Conservation (phyloP, 2,113 vertebrate species). For the Myodes glareolus region DNA sequence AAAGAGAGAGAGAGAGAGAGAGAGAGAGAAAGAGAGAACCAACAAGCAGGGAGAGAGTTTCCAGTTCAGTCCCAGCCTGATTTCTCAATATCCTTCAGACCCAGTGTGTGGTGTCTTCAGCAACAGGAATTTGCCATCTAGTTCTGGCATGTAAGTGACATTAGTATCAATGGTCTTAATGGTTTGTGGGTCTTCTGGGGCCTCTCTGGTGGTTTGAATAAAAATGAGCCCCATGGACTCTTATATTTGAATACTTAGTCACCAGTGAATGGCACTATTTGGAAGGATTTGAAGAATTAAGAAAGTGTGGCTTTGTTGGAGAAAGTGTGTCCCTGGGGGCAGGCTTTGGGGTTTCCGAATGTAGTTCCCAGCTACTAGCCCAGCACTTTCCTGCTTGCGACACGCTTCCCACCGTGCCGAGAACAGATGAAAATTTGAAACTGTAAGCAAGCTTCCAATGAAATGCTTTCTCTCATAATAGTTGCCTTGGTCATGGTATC, state of each 20-base stretch:
- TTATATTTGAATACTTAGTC: background rate
- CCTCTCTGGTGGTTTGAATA: background rate
- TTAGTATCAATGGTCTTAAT: background rate
- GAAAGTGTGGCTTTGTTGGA: background rate
- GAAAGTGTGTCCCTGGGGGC: too few relatives aligned
- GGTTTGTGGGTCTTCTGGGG: background rate
- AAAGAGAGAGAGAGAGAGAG: too few relatives aligned
- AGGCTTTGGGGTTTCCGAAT: background rate
- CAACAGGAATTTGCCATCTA: background rate
- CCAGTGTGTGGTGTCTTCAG: background rate
- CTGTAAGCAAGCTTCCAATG: background rate
- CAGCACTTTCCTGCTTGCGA: background rate
- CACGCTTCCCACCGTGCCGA: background rate
- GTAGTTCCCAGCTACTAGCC: background rate
- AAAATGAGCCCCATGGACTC: background rate
- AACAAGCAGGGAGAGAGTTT: background rate
- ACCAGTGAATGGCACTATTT: background rate
- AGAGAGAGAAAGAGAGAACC: too few relatives aligned
- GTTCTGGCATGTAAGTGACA: background rate
- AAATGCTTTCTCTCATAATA: background rate
- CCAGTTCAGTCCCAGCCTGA: background rate
- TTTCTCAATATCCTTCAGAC: background rate
- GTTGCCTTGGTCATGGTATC: background rate
- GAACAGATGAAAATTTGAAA: background rate
- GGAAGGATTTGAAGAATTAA: background rate